Base-by-base conservation (phyloP, 2,888 invertebrate genomes). In the Geotrupes spiniger region DNA sequence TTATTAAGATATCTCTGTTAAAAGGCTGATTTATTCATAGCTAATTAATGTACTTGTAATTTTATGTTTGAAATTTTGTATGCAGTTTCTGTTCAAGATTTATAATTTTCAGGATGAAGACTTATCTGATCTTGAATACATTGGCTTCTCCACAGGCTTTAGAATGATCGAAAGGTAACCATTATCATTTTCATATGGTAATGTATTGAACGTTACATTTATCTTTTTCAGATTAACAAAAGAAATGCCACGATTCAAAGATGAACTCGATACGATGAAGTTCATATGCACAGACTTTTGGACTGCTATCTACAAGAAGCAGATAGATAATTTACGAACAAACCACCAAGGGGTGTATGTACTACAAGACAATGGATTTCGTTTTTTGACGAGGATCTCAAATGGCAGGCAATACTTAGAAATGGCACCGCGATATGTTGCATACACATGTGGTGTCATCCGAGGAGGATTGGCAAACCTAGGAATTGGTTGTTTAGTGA, bases 241-340 rank as follows among this genome's bases (percentile, higher is more conserved):
- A 66, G 97, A 98, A 70, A 89, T 89, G 80, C 84, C 91, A 1
- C 79, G 97, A 38, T 96, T 98, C 66, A 94, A 95, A 74, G 96
- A 97, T 75, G 99, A 99, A 73, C 72, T 99, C 44, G 98, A 99
- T 64, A 92, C 92, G 21, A 92, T 99, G 81, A 99, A 99, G 73
- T 98, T 97, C 63, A 91, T 99, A 44, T 99, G 99, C 70, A 99
- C 98, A 46, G 99, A 99, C 68, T 96, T 98, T 69, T 99, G 99
- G 99, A 88, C 89, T n/a, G 85, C 91, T 28, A 83, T 98, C 26
- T 98, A 95, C 71, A 96, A 95, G 65, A 99, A 98, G 71, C 98
- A 97, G 76, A 94, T 99, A 46, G 98, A 99, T 69, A 98, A 98
- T 72, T 77, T 99, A 41, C 76, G 94, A 57, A 99, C 99, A 15